phyloP scores from a whole-genome alignment of 2,797 vertebrate species.

The Hephaestus fuliginosus region DNA sequence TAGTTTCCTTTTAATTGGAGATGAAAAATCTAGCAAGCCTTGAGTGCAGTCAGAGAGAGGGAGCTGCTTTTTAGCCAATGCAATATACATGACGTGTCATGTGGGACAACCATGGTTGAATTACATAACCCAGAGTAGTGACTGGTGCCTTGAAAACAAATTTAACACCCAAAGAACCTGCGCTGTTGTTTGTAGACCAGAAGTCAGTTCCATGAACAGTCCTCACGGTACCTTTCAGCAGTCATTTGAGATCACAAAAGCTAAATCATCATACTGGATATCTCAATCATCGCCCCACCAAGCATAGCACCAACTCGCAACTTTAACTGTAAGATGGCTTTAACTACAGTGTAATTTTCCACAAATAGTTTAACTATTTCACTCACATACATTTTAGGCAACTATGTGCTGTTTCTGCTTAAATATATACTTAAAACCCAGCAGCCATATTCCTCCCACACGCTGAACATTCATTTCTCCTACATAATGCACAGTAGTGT shows the following conservation, averaged over 20 bases:
- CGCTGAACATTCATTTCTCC: slow-evolving; percentile 34
- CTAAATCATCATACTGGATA: background rate
- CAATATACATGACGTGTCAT: slow-evolving; percentile 81
- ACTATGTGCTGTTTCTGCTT: slow-evolving; percentile 24
- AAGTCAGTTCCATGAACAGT: slow-evolving; percentile 1
- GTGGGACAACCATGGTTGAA: slow-evolving; percentile 65
- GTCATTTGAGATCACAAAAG: slow-evolving; percentile 18
- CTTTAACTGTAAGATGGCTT: slow-evolving; percentile 12
- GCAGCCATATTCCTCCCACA: slow-evolving; percentile 46
- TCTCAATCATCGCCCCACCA: background rate
- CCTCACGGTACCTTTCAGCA: background rate
- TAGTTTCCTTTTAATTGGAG: slow-evolving; percentile 79
- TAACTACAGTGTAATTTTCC: slow-evolving; percentile 8
- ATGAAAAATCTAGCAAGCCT: slow-evolving; percentile 76
- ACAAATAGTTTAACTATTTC: slow-evolving; percentile 23
- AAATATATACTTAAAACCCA: slow-evolving; percentile 29
- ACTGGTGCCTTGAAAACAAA: slow-evolving; percentile 66
- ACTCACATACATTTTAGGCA: slow-evolving; percentile 43
- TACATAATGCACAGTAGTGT: slow-evolving; percentile 27
- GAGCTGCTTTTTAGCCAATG: slow-evolving; percentile 77
- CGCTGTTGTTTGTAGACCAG: slow-evolving; percentile 35
- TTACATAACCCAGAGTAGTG: slow-evolving; percentile 71
- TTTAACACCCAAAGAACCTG: slow-evolving; percentile 43
- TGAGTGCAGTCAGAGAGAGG: slow-evolving; percentile 67
- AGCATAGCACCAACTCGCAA: background rate